Evolutionary conservation across 2,113 vertebrate species (phyloP), one percentile per base, ranked within the genome.

Genomic region (Antigone vipio): DNA sequence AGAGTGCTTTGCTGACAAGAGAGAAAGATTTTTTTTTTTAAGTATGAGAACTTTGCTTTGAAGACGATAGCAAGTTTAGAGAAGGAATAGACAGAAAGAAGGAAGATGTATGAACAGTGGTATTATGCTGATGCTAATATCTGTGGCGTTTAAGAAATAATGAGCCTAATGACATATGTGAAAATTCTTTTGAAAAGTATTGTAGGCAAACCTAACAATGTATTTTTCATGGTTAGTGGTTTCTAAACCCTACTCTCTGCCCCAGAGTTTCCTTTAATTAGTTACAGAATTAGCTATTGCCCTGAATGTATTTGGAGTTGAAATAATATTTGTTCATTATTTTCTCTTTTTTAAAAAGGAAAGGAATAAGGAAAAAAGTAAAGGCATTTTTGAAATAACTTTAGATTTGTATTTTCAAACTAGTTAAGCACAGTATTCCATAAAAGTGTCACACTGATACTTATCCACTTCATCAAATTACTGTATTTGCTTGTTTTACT

Each of bases 141-240:
- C 53, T 80, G n/a, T 47, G 60, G 11, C 77, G 42, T 81, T 92
- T 86, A 90, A 88, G 76, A 92, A 97, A 86, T 92, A 90, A 86
- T 49, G 63, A 93, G 21, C 30, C 47, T 93, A 96, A 94, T 85
- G 29, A 56, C 22, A 80, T 47, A 75, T 42, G 30, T 81, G 74
- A 74, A 90, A 77, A 72, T 45, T 69, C 26, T 92, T 94, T 67
- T 27, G 12, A 45, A 69, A 90, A 80, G 12, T 44, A 21, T 71
- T 86, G 15, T 59, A 80, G n/a, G n/a, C 26, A 86, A 83, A 38
- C 3, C 11, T 55, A 52, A n/a, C 40, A 52, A 47, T 82, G 26
- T 63, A 5, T 71, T 76, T 92, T 62, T 62, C 29, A 58, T 85
- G 16, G 18, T 49, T 90, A 71, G 27, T 7, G 5, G 20, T 55